Evolutionary conservation across 2,113 vertebrate genomes (phyloP).

Genomic region (Nettapus auritus): DNA sequence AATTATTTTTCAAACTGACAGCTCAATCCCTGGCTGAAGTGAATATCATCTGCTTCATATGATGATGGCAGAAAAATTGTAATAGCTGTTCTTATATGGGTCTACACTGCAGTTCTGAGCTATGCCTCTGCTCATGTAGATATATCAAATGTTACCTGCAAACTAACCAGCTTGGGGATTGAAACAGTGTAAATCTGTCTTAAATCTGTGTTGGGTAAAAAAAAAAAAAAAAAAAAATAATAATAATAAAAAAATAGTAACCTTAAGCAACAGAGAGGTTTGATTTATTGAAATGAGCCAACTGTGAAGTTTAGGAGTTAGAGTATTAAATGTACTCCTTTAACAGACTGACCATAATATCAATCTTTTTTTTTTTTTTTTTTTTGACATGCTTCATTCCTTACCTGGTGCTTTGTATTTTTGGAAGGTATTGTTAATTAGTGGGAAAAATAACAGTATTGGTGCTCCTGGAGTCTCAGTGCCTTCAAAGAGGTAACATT

Average conservation of each 20-base stretch:
- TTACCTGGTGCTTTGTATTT: conserved; percentile 79
- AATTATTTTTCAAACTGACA: background rate
- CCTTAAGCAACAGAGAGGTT: background rate
- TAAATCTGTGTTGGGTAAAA: background rate
- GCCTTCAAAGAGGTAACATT: conserved; percentile 80
- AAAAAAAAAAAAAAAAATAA: no score
- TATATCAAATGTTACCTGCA: background rate
- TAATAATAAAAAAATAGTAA: background rate
- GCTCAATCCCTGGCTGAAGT: background rate
- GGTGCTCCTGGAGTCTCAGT: conserved; percentile 69
- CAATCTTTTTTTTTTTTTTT: background rate
- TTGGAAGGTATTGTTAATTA: conserved; percentile 80
- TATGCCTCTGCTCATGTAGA: background rate
- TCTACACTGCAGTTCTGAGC: background rate
- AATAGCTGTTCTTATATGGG: background rate
- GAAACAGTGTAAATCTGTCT: background rate
- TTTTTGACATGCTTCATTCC: background rate
- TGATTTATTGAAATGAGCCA: background rate
- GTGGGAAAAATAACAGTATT: conserved; percentile 80
- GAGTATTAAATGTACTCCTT: background rate
- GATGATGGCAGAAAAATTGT: background rate
- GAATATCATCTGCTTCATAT: background rate
- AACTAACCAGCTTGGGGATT: background rate
- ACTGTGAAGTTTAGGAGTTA: background rate
- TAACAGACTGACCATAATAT: background rate